Evolutionary conservation across 53 echinoderm and acorn worm genomes (phyloP).

Genomic region (Actinopyga echinites): DNA sequence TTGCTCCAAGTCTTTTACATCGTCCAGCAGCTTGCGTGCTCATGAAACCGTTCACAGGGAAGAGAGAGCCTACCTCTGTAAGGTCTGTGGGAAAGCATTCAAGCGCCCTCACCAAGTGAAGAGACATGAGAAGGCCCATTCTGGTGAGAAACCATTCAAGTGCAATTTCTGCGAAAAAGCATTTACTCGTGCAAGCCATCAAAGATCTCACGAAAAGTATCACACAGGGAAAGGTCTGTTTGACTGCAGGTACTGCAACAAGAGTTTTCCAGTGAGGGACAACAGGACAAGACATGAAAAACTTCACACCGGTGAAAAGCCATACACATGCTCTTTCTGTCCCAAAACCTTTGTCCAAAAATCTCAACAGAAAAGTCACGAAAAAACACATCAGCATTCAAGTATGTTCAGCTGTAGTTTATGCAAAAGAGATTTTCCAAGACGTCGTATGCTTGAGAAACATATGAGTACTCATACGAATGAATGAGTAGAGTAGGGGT

Average conservation of each 20-base stretch:
- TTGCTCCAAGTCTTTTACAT: conserved; percentile 20
- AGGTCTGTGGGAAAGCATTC: background rate
- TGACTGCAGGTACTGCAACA: conserved; percentile 1
- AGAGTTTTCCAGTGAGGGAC: background rate
- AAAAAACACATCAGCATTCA: conserved; percentile 8
- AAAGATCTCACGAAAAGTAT: conserved; percentile 3
- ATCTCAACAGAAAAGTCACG: conserved; percentile 15
- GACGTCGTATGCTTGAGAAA: background rate
- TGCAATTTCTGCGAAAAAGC: conserved; percentile 7
- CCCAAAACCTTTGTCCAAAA: conserved; percentile 6
- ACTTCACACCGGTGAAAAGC: conserved; percentile 20
- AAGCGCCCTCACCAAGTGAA: conserved; percentile 31
- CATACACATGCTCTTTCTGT: conserved; percentile 6
- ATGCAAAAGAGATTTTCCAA: background rate
- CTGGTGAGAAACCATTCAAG: conserved; percentile 18
- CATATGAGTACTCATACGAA: conserved; percentile 12
- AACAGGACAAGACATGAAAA: conserved; percentile 3
- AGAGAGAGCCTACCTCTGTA: conserved; percentile 23
- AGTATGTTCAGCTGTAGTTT: background rate
- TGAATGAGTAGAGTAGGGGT: background rate
- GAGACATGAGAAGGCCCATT: conserved; percentile 24
- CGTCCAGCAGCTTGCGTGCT: conserved; percentile 10
- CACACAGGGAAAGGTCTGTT: conserved; percentile 20
- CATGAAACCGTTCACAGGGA: conserved; percentile 20
- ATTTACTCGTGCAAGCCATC: conserved; percentile 21